Percentiles rank a stretch among this genome's conserved stretches.
These are phyloP conservation scores for Benthochromis sp. DNA, from an alignment of 2,113 vertebrate genomes.

Conservation along the genomic window DNA sequence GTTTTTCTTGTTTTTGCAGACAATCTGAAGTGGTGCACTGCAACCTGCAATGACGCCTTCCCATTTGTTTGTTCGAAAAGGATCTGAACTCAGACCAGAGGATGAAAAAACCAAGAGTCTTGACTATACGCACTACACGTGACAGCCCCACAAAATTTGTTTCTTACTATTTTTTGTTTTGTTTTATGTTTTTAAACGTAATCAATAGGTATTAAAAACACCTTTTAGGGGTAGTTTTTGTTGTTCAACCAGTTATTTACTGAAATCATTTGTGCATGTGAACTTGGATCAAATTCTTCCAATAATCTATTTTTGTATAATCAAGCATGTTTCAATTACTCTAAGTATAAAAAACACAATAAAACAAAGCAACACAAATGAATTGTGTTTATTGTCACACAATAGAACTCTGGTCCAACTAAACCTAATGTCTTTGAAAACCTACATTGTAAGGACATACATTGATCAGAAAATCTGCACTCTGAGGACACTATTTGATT, in stretches of 20 bases:
- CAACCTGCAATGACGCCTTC: rapidly evolving
- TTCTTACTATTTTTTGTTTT: neutral
- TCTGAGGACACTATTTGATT: neutral
- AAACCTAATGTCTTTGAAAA: neutral
- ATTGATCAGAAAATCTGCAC: neutral
- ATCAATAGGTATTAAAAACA: neutral
- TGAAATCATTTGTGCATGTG: neutral
- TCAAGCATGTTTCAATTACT: neutral
- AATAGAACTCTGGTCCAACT: neutral
- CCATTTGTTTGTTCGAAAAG: conserved; percentile 11
- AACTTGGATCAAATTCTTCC: neutral
- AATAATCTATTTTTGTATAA: neutral
- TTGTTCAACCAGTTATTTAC: neutral
- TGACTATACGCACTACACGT: neutral
- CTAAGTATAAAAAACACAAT: neutral
- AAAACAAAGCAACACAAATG: neutral
- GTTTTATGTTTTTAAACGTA: neutral
- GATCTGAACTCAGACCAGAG: neutral
- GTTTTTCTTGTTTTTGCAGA: neutral
- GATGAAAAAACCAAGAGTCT: neutral
- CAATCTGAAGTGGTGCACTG: neutral
- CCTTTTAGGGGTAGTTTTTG: neutral
- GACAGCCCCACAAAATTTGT: neutral
- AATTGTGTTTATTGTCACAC: neutral
- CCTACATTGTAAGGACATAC: neutral